Conservation (phyloP, 1,140 invertebrate genomes). For the Ganaspis sp. region DNA sequence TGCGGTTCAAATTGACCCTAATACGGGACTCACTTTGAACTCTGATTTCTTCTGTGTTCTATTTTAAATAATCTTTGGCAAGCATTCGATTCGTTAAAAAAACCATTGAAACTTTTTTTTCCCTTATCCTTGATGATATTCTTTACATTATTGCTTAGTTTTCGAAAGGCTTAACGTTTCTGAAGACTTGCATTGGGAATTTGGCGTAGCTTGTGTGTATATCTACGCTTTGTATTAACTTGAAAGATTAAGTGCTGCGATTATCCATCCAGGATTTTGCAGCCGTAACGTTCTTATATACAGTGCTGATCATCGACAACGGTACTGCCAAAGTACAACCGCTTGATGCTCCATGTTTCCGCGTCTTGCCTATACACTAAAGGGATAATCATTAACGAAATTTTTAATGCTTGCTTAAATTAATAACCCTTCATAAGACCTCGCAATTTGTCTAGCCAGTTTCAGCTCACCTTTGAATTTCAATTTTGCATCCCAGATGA, state of each 20-base stretch:
- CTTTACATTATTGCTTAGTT: no score
- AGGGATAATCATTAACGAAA: background rate
- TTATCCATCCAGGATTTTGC: constrained; percentile 2
- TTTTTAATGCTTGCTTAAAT: background rate
- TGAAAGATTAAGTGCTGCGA: background rate
- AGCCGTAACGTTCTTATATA: background rate
- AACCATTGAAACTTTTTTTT: no score
- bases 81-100: no score
- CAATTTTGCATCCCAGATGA: background rate
- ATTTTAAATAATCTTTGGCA: no score
- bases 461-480: background rate
- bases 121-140: no score
- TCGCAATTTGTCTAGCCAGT: background rate
- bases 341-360: background rate
- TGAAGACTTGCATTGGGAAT: background rate
- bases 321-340: constrained; percentile 7
- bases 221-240: background rate
- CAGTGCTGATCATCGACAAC: background rate
- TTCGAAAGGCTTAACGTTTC: no score
- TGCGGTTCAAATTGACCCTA: no score
- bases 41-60: no score
- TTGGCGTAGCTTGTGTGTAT: background rate
- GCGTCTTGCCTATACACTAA: background rate
- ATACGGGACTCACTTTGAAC: no score
- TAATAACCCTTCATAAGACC: constrained; percentile 4